Base-by-base conservation (phyloP, 2,888 invertebrate species). In the Polydrusus pterygomalis region DNA sequence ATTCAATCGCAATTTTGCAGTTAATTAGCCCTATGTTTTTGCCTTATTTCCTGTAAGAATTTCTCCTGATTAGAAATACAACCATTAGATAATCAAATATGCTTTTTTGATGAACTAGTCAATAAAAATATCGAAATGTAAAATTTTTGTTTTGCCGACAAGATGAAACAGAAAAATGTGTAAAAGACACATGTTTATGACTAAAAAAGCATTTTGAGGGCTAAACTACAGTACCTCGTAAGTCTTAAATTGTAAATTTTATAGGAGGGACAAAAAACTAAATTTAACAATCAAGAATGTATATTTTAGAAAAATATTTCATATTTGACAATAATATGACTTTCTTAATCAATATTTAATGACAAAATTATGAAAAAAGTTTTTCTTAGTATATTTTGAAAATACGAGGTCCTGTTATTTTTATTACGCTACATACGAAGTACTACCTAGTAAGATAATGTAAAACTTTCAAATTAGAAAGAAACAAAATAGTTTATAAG, bases 181-280 rank as follows among this genome's bases (percentile, higher is more conserved):
- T n/a, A n/a, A n/a, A n/a, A n/a, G n/a, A n/a, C n/a, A n/a, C n/a
- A n/a, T n/a, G n/a, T n/a, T n/a, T n/a, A n/a, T n/a, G n/a, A n/a
- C n/a, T n/a, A 25, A 25, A 25, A 25, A 5, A 25, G 25, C 25
- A 34, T 43, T n/a, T 51, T 7, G 51, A 51, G 18, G 51, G 51
- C n/a, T 51, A 11, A 51, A 51, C 1, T 11, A 25, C 47, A 47
- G 47, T 47, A 47, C 47, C 47, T 47, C 17, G 47, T 47, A 47
- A 47, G 15, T 47, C 47, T n/a, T 17, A 47, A 47, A 43, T 43
- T 43, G 43, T 13, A 1, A 43, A 43, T 43, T 43, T 43, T 43
- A 43, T 7, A 47, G 47, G 47, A 47, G 47, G n/a, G 17, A 47
- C 15, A 47, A 47, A 47, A 47, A 47, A 47, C 47, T 9, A 25